Conservation (phyloP, 2,797 vertebrate species). For the Danio choprae region DNA sequence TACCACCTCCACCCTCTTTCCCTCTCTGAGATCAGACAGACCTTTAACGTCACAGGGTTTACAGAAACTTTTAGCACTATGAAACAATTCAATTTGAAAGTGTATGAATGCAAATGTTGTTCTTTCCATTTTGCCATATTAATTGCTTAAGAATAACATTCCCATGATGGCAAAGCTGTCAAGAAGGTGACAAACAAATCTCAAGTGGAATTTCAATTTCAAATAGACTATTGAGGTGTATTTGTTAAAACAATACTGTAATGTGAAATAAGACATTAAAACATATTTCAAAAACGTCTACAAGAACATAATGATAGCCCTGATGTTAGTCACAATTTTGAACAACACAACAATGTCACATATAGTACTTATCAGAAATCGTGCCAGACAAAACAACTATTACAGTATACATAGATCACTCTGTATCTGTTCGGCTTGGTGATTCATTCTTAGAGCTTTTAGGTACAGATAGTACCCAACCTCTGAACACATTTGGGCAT, state of each 20-base stretch:
- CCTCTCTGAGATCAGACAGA: conserved; percentile 72
- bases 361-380: conserved; percentile 4
- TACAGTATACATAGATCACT: conserved; percentile 30
- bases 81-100: not conserved
- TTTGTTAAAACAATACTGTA: no score
- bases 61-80: conserved; percentile 37
- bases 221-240: not conserved
- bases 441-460: not conserved
- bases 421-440: not conserved
- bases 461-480: not conserved
- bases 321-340: not conserved
- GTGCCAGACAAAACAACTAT: conserved; percentile 5
- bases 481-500: not conserved
- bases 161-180: not conserved
- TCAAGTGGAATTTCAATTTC: not conserved
- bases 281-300: not conserved
- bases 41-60: conserved; percentile 63
- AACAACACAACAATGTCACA: not conserved
- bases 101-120: not conserved
- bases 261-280: not conserved
- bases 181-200: conserved; percentile 22
- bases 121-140: not conserved
- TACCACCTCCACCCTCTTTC: not conserved
- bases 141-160: not conserved
- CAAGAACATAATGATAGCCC: not conserved